Conservation (phyloP, 2,888 invertebrate species). For the Plemyria rubiginata region DNA sequence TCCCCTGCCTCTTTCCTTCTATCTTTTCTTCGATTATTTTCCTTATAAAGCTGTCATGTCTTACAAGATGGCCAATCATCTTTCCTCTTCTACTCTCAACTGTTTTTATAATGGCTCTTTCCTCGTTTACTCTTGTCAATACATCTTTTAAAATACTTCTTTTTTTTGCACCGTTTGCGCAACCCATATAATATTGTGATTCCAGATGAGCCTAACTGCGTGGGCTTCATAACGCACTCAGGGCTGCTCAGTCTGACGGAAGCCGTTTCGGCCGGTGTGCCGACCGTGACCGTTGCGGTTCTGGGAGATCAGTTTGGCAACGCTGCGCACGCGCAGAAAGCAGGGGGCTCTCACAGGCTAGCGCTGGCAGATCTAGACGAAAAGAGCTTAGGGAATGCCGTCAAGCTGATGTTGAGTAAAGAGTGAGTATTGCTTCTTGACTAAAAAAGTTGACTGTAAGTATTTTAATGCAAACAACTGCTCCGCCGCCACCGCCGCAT, state of each 20-base stretch:
- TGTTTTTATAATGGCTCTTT: too few relatives aligned
- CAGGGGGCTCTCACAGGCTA: slow-evolving; percentile 67
- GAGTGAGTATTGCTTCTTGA: slow-evolving; percentile 60
- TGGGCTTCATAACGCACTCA: slow-evolving; percentile 77
- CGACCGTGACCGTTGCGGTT: slow-evolving; percentile 80
- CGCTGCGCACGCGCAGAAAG: slow-evolving; percentile 55
- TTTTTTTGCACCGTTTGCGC: too few relatives aligned
- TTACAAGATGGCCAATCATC: too few relatives aligned
- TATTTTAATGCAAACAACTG: too few relatives aligned
- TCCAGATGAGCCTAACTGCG: slow-evolving; percentile 86
- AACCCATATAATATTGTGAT: not conserved
- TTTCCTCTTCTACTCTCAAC: too few relatives aligned
- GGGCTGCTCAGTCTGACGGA: slow-evolving; percentile 83
- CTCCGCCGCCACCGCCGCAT: too few relatives aligned
- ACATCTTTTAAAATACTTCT: too few relatives aligned
- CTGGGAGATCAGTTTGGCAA: slow-evolving; percentile 81
- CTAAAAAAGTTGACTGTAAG: too few relatives aligned
- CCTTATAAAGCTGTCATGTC: too few relatives aligned
- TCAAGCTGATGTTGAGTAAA: slow-evolving; percentile 69
- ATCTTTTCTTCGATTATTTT: too few relatives aligned
- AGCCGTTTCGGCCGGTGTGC: slow-evolving; percentile 80
- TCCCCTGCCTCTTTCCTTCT: too few relatives aligned
- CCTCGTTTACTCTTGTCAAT: too few relatives aligned
- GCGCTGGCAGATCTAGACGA: slow-evolving; percentile 70
- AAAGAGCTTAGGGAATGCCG: slow-evolving; percentile 62